Conservation (phyloP, 2,113 vertebrate species). For the Pluvialis apricaria region DNA sequence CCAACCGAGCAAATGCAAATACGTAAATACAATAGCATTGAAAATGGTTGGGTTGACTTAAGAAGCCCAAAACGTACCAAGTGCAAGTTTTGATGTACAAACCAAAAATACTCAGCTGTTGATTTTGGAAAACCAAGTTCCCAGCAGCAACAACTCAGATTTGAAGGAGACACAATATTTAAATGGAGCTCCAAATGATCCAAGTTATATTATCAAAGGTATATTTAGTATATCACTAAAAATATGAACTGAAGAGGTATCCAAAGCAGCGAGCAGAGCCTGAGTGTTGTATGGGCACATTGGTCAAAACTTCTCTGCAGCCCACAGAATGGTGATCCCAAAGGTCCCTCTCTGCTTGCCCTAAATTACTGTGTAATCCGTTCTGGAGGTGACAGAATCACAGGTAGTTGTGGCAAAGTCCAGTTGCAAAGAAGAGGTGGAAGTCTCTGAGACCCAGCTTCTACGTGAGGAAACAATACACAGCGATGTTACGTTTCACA, state of each 20-base stretch:
- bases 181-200: background rate
- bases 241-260: background rate
- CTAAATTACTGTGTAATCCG: background rate
- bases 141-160: background rate
- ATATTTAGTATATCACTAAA: background rate
- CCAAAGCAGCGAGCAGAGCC: background rate
- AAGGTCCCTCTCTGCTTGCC: background rate
- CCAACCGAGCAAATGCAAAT: background rate
- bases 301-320: background rate
- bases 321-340: background rate
- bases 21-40: background rate
- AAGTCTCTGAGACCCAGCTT: background rate
- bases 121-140: background rate
- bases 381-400: background rate
- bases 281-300: background rate
- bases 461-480: background rate
- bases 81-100: background rate
- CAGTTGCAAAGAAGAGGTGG: background rate
- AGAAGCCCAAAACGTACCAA: background rate
- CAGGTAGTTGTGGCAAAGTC: background rate
- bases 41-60: background rate
- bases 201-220: background rate
- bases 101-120: background rate
- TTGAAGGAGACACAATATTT: background rate
- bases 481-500: background rate